Base-by-base conservation (phyloP, 1,140 invertebrate genomes). In the Hesperophylax magnus region DNA sequence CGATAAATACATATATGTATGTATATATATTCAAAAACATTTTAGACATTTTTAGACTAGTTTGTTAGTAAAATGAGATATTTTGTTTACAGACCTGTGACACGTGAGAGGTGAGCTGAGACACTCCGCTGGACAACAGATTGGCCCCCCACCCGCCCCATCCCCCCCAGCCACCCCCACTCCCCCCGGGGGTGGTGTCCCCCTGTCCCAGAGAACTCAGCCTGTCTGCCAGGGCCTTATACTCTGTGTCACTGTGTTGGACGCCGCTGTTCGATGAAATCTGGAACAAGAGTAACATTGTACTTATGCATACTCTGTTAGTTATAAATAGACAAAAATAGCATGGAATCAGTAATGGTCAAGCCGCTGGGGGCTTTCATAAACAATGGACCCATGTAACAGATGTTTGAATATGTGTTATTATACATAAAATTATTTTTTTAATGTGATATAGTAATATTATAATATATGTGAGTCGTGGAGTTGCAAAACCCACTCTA, bases 101-200 rank as follows among this genome's bases (percentile, higher is more conserved):
- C 31, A 84, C 83, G 53, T 84, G 83, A 52, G 82, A 76, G 18
- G 82, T 83, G 52, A 83, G 47, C 63, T 83, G 82, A 7, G 83
- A 81, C 15, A 84, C 83, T 8, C 83, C 80, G 9, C 80, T 72
- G 18, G 78, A 78, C 9, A 84, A 77, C 15, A 84, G 61, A 60
- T 52, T 81, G 18, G 84, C 89, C 85, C 91, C 92, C 86, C 88
- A 89, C 52, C 87, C 87, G 85, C 91, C 90, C 84, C 89, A 88
- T 34, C 86, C 86, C 69, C 86, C 85, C 87, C 87, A 88, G 54
- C 82, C 77, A 18, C 81, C 54, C 8, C 63, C 63, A 22, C 24
- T n/a, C 58, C 34, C 54, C 24, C 18, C 8, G 52, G 27, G 31
- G 39, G 79, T 80, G 53, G 69, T 84, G 58, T 56, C 82, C 84